Evolutionary conservation across 1,140 invertebrate genomes (phyloP).

Genomic region (Cydia strobilella): DNA sequence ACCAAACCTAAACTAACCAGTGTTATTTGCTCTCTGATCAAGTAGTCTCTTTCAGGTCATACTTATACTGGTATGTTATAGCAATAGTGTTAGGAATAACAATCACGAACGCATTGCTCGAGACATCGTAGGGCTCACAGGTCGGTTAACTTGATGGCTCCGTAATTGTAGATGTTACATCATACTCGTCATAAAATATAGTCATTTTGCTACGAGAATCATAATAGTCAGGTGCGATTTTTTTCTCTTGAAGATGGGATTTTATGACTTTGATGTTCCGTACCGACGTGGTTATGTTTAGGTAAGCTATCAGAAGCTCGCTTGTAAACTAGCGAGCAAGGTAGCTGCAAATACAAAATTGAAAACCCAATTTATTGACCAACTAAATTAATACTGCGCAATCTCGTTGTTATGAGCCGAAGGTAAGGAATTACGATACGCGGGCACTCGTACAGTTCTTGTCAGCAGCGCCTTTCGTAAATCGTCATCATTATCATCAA

Average conservation of each 20-base stretch:
- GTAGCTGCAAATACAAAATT: too few relatives aligned
- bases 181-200: neutral
- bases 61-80: neutral
- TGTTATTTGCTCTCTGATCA: neutral
- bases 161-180: neutral
- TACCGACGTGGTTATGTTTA: neutral
- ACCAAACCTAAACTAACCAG: neutral
- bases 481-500: too few relatives aligned
- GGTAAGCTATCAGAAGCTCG: too few relatives aligned
- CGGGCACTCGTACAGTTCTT: too few relatives aligned
- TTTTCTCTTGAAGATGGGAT: neutral
- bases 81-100: too few relatives aligned
- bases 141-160: slow-evolving; percentile 11
- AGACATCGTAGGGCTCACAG: slow-evolving; percentile 1
- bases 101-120: neutral
- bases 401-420: too few relatives aligned
- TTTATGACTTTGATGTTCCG: neutral
- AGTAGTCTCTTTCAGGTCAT: too few relatives aligned
- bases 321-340: neutral
- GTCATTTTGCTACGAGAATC: slow-evolving; percentile 1
- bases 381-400: too few relatives aligned
- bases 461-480: too few relatives aligned
- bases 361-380: too few relatives aligned
- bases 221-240: neutral
- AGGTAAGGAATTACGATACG: too few relatives aligned